Percentiles rank a stretch among this genome's conserved stretches.
Evolutionary conservation across 2,888 invertebrate species (phyloP).

Genomic region (Dioctria rufipes): DNA sequence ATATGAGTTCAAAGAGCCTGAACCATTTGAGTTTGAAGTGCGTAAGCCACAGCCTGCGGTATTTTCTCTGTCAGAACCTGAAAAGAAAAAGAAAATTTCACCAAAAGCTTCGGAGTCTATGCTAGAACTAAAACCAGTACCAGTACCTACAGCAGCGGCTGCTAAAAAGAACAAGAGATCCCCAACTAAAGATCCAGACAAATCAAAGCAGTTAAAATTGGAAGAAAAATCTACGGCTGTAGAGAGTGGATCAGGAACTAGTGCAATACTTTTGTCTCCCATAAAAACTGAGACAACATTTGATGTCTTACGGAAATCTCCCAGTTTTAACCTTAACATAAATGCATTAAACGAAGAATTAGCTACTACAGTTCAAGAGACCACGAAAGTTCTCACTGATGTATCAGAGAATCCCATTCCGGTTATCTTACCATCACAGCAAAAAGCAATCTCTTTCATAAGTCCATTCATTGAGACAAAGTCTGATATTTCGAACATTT

Average conservation of each 20-base stretch:
- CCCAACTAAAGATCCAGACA: conserved; percentile 55
- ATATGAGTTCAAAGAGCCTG: conserved; percentile 91
- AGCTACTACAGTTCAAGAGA: conserved; percentile 69
- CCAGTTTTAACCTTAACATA: conserved; percentile 69
- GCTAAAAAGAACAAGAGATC: conserved; percentile 55
- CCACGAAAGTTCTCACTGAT: conserved; percentile 66
- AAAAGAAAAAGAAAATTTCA: conserved; percentile 57
- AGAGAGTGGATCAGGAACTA: conserved; percentile 48
- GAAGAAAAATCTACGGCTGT: conserved; percentile 54
- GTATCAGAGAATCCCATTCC: conserved; percentile 59
- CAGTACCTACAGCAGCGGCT: conserved; percentile 22
- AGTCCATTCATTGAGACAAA: conserved; percentile 69
- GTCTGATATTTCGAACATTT: conserved; percentile 65
- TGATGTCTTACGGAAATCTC: conserved; percentile 69
- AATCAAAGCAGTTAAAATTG: conserved; percentile 58
- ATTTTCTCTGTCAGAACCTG: conserved; percentile 55
- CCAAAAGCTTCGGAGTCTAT: conserved; percentile 24
- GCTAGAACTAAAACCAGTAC: conserved; percentile 35
- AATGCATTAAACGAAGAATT: conserved; percentile 68
- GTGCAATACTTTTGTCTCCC: conserved; percentile 30
- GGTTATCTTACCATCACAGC: conserved; percentile 14
- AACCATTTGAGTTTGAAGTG: conserved; percentile 88
- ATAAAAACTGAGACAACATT: conserved; percentile 72
- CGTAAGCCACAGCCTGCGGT: conserved; percentile 68
- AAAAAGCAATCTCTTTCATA: conserved; percentile 51